Evolutionary conservation across 2,888 invertebrate species (phyloP), one percentile per base, ranked within the genome.

Genomic region (Panopea generosa): DNA sequence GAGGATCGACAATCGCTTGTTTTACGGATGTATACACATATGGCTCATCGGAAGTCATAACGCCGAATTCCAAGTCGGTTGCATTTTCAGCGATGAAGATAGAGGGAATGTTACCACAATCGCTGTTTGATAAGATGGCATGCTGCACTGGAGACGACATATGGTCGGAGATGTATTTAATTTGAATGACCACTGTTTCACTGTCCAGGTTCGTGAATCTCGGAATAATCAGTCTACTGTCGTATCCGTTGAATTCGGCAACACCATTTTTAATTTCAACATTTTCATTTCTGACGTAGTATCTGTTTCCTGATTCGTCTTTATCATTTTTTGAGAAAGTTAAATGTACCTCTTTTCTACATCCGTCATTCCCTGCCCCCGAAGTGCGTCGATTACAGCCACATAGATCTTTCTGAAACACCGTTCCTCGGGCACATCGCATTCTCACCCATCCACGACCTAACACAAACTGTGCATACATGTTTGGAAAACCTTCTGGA

Each of bases 101-200:
- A n/a, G n/a, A n/a, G n/a, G n/a, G n/a, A n/a, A n/a, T n/a, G n/a
- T n/a, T n/a, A n/a, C n/a, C n/a, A n/a, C n/a, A 89, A 73, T 88
- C 89, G 6, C 87, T 87, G 63, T 89, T 89, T 40, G 85, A 82
- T 2, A 89, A 68, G 26, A 89, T 63, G 0, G 88, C 87, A 57
- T 82, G 85, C 20, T 69, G 65, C 6, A 63, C 53, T 7, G 49
- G 53, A 9, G 59, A 45, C 16, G 20, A 57, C n/a, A 18, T 40
- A 24, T 69, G 71, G 3, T 33, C 29, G n/a, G 75, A 78, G 33
- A 69, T 82, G 69, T 83, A 87, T 22, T 84, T 84, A 16, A 86
- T 61, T 29, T 79, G 81, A 7, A 89, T 83, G 16, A 86, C 73
- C n/a, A 89, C 62, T 1, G 84, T 84, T 18, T 66, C 73, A 16